Base-by-base conservation (phyloP, 2,888 invertebrate species). In the Acleris holmiana region DNA sequence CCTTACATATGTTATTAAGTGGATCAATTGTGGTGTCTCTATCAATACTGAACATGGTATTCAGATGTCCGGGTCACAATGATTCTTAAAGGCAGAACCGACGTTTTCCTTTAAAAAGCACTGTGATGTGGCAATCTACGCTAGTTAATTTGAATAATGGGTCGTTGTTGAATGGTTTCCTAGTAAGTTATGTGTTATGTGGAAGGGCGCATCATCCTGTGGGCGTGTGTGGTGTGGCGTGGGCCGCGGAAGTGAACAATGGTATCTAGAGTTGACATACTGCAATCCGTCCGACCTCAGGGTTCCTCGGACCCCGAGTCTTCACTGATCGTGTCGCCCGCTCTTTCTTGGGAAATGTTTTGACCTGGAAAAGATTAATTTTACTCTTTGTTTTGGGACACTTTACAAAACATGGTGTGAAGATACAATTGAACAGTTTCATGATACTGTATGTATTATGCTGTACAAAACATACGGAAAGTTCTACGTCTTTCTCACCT, bases 341-440 rank as follows among this genome's bases (percentile, higher is more conserved):
- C 89, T 88, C 80, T 88, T 82, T 92, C 92, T 88, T 91, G 90
- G 88, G 91, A 91, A 91, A 91, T 92, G 91, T 91, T 92, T 92
- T 92, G 91, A 92, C 92, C 92, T 92, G 80, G 10, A 61, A 58
- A 25, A 2, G 25, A 25, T 25, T 25, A 8, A 25, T 25, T 7
- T 25, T 25, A 25, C 1, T 25, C 8, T 7, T 25, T 25, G 25
- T 25, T 25, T 25, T 8, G 25, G 25, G 25, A 25, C 25, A 8
- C 2, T 25, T 23, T 0, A 6, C 5, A 6, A 23, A 25, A 25
- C 25, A 25, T 25, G 25, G 7, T 1, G 25, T 25, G 7, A 1
- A 7, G 25, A 25, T 29, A 29, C 7, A 29, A 8, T 2, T 29
- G 8, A 2, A 29, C 7, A 29, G 7, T 6, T 6, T 8, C 2